These are phyloP conservation scores for Micropterix aruncella DNA, from an alignment of 2,888 invertebrate genomes.

Conservation along the genomic window DNA sequence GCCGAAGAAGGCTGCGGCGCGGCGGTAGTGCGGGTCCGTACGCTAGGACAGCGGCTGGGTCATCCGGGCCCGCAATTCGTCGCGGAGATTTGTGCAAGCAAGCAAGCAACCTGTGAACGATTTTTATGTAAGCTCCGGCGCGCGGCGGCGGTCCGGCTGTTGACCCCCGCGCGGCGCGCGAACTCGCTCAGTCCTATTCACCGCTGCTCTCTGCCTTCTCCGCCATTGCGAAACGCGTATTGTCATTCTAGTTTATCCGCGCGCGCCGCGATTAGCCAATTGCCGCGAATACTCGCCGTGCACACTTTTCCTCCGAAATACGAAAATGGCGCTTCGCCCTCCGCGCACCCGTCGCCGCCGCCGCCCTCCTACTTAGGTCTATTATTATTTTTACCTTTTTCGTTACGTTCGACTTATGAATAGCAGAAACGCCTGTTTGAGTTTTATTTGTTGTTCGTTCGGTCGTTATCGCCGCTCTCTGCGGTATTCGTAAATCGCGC, in stretches of 20 bases:
- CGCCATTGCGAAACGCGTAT: slow-evolving; percentile 4
- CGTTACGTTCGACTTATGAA: no score
- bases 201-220: slow-evolving; percentile 18
- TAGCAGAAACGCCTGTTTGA: no score
- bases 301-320: no score
- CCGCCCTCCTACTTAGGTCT: background rate
- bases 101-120: slow-evolving; percentile 2
- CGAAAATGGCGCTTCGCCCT: background rate
- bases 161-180: slow-evolving; percentile 8
- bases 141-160: slow-evolving; percentile 6
- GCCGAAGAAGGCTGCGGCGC: background rate
- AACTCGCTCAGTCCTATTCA: slow-evolving; percentile 3
- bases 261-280: slow-evolving; percentile 5
- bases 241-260: slow-evolving; percentile 3
- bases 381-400: no score
- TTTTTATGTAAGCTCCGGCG: slow-evolving; percentile 4
- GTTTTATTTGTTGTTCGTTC: no score
- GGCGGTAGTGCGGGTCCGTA: slow-evolving; percentile 12
- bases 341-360: background rate
- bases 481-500: no score
- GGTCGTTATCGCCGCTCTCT: no score
- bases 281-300: background rate
- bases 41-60: slow-evolving; percentile 11
- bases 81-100: slow-evolving; percentile 1
- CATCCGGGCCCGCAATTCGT: slow-evolving; percentile 8